Base-by-base conservation (phyloP, 2,797 vertebrate genomes). In the Nothura maculosa region DNA sequence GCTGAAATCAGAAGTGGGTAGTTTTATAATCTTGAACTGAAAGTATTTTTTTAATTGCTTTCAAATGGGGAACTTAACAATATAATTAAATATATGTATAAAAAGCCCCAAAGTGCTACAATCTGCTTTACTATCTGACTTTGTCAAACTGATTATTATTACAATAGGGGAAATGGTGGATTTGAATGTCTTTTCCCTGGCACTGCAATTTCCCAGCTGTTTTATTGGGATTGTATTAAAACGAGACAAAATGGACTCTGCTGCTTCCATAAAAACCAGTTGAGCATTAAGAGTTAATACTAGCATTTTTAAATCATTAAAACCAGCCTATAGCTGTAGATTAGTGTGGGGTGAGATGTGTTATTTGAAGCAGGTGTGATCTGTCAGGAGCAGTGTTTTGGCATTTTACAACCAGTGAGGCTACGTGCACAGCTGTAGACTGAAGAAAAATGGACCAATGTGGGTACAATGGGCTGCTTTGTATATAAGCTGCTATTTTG, bases 191-290 rank as follows among this genome's bases (percentile, higher is more conserved):
- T 97, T 98, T 97, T 96, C 93, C 94, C 94, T 94, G 83, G 96
- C 93, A 95, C 69, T 97, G 96, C 97, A 95, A 98, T 98, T 98
- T 97, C 96, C 97, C 97, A 97, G 92, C 93, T 97, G 96, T 96
- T 98, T 98, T 98, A 98, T 97, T 97, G 77, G 95, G 94, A 88
- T 96, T 91, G 95, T 97, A 97, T 98, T 97, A 97, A 98, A 97
- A 97, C 74, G 87, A 96, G 95, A 94, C 95, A 96, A 97, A 98
- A 98, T 97, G 96, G 96, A 97, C 94, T 97, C 96, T 90, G 94
- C 94, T 96, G 69, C 88, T 95, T 98, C 97, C 94, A 97, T 97
- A 97, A 98, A 98, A 97, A 90, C 83, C 90, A 97, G 96, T 96
- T 95, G 96, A 97, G 94, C 94, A 96, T 92, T 96, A 96, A 97